A percentile compares a stretch with the other conserved stretches of the same genome.
phyloP scores from a whole-genome alignment of 2,113 vertebrate species.

The Sylvilagus bachmani region DNA sequence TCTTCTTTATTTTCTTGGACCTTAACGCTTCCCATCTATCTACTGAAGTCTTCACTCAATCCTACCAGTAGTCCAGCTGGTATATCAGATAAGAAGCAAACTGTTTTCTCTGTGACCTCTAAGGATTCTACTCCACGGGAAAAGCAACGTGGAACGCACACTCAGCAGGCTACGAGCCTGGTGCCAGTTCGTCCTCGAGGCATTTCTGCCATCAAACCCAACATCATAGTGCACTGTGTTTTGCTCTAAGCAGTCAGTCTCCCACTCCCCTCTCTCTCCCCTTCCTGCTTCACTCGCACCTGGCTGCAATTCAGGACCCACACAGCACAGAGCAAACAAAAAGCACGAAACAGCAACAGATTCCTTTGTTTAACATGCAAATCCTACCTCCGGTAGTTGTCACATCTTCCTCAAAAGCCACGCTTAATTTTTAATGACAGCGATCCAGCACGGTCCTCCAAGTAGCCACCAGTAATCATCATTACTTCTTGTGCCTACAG shows the following conservation, averaged over 20 bases:
- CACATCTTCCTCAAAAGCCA: slow-evolving; percentile 90
- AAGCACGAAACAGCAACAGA: slow-evolving; percentile 85
- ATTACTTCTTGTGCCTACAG: slow-evolving; percentile 83
- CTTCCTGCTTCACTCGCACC: slow-evolving; percentile 73
- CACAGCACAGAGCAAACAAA: slow-evolving; percentile 44
- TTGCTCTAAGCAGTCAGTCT: slow-evolving; percentile 45
- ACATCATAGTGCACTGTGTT: slow-evolving; percentile 13
- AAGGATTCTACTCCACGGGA: slow-evolving; percentile 77
- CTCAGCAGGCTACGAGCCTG: slow-evolving; percentile 73
- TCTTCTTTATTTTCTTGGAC: slow-evolving; percentile 59
- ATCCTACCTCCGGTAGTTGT: slow-evolving; percentile 91
- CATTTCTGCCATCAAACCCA: slow-evolving; percentile 79
- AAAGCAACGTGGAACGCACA: slow-evolving; percentile 79
- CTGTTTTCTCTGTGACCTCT: slow-evolving; percentile 88
- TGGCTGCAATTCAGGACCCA: slow-evolving; percentile 71
- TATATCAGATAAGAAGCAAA: slow-evolving; percentile 66
- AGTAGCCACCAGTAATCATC: slow-evolving; percentile 84
- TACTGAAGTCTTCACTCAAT: slow-evolving; percentile 70
- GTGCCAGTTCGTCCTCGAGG: slow-evolving; percentile 75
- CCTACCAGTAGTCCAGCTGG: slow-evolving; percentile 63
- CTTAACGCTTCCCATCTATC: slow-evolving; percentile 51
- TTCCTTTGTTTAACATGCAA: slow-evolving; percentile 87
- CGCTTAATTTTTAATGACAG: slow-evolving; percentile 84
- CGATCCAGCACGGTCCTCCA: slow-evolving; percentile 87
- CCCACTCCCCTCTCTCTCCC: slow-evolving; percentile 42